Conservation (phyloP, 92 coral and sea anemone genomes). For the Epizoanthus ramosus region DNA sequence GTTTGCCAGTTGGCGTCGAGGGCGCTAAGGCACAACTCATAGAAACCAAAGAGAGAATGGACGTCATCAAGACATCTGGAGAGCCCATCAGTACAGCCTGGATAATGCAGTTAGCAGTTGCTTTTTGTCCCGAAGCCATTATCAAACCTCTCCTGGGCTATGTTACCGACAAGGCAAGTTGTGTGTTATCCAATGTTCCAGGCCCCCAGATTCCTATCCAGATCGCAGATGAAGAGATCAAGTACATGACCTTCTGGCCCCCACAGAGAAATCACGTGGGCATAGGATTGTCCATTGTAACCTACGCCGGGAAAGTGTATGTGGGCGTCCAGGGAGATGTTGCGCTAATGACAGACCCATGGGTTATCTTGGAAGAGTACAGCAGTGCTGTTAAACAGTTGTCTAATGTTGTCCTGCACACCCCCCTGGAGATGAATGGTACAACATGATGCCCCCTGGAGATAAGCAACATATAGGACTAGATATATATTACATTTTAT, state of each 20-base stretch:
- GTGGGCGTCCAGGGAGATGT: conserved; percentile 84
- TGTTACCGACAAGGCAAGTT: conserved; percentile 64
- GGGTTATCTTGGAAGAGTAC: conserved; percentile 70
- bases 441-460: neutral
- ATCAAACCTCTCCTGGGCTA: conserved; percentile 52
- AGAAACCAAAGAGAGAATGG: conserved; percentile 84
- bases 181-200: conserved; percentile 92
- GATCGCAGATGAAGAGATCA: conserved; percentile 60
- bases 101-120: conserved; percentile 57
- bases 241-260: conserved; percentile 77
- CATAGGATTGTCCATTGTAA: conserved; percentile 78
- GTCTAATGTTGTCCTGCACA: conserved; percentile 42
- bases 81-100: conserved; percentile 77
- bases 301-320: conserved; percentile 79
- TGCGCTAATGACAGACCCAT: conserved; percentile 74
- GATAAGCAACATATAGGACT: neutral
- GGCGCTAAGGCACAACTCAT: conserved; percentile 60
- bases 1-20: conserved; percentile 67
- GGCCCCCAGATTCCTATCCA: conserved; percentile 74
- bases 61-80: conserved; percentile 75
- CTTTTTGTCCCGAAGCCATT: conserved; percentile 65
- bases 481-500: too few species aligned
- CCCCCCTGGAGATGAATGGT: conserved; percentile 16
- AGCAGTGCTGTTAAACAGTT: conserved; percentile 64
- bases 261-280: conserved; percentile 87